Conservation (phyloP, 2,113 vertebrate genomes). For the Stomatorhinus ivindoensis region DNA sequence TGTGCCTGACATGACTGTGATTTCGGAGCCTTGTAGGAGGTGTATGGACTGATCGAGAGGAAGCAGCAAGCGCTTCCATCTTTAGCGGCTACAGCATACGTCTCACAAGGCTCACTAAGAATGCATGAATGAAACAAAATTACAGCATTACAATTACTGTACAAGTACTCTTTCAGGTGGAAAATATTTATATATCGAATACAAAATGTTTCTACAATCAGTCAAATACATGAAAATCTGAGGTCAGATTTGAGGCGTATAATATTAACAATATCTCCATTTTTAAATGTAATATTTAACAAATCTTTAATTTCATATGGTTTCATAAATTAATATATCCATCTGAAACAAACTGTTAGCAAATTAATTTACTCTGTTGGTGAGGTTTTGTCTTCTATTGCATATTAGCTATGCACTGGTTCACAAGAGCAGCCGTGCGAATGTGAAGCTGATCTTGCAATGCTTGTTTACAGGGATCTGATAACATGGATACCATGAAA, state of each 20-base stretch:
- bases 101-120: background rate
- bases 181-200: background rate
- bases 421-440: conserved; percentile 16
- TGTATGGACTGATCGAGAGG: background rate
- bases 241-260: background rate
- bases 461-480: conserved; percentile 60
- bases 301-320: background rate
- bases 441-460: conserved; percentile 39
- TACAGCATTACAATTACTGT: background rate
- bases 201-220: background rate
- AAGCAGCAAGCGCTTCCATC: background rate
- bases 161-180: background rate
- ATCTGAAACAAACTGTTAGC: conserved; percentile 2
- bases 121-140: background rate
- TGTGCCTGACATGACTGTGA: background rate
- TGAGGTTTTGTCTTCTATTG: background rate
- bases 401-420: conserved; percentile 24
- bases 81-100: background rate
- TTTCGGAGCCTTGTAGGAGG: background rate
- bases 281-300: background rate
- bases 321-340: background rate
- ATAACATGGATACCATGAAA: conserved; percentile 92
- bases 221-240: background rate
- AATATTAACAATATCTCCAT: background rate
- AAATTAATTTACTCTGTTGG: background rate